Evolutionary conservation across 23 tunicate genomes (phyloP), one percentile per base, ranked within the genome.

Genomic region (Trididemnum nubilum): DNA sequence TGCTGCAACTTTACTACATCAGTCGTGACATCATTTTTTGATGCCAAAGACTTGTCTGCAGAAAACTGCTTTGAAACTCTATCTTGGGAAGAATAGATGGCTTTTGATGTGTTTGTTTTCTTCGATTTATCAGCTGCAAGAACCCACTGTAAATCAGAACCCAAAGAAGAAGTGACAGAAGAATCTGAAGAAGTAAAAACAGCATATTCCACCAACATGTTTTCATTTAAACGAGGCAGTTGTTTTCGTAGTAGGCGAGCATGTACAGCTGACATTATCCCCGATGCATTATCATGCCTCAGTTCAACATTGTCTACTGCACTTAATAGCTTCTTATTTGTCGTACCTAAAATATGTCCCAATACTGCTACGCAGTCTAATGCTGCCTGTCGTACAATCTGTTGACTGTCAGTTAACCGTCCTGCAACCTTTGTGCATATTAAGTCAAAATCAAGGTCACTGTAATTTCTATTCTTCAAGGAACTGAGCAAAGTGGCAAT

Each of bases 231-330:
- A 1, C 84, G 67, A 0, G 98, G 98, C 28, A 93, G 77, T 35
- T 87, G 85, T 52, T 88, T 87, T 9, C 93, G 40, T 9, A 93
- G 9, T 36, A 93, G 54, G 21, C 93, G 60, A 0, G 92, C 93
- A 38, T 87, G 87, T 30, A 93, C 88, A 19, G 98, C 98, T 36
- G 93, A 79, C 93, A 93, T 93, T 34, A 93, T 59, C 31, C 98
- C 98, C 60, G 78, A 79, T n/a, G 98, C 98, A 51, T 84, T 72
- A 44, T 84, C 87, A 70, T 93, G 34, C 34, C 34, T 65, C 28
- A 93, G 69, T 86, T 93, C 98, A 23, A 87, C 84, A 0, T 84
- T 78, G 66, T 88, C 78, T 7, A 93, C 73, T 27, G 98, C 98
- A 67, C 74, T 73, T 12, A 79, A 27, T 0, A 93, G 36, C 19